Base-by-base conservation (phyloP, 2,888 invertebrate species). In the Chrysodeixis includens region DNA sequence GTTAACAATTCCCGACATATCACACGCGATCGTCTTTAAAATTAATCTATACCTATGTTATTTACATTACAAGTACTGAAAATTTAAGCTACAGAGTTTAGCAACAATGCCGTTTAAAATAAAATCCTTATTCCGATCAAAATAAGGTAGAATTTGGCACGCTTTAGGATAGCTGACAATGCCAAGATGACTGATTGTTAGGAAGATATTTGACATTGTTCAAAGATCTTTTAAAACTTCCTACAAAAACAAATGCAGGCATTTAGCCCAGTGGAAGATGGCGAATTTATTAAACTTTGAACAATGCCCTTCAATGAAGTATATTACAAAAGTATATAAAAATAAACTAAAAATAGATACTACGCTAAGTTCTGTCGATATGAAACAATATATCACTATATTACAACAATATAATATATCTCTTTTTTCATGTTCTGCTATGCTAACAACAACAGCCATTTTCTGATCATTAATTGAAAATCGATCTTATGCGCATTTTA, bases 71-170 rank as follows among this genome's bases (percentile, higher is more conserved):
- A 65, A 69, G 32, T 65, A 76, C 68, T 53, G 32, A 68, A 26
- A 70, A 79, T 74, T 78, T 76, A 54, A 74, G 58, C 55, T 73
- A 56, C 53, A 54, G 30, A 49, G 4, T 60, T 62, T 66, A 62
- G 69, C 66, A 67, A 66, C 71, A 67, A 64, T 62, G 63, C 68
- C 20, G 51, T 63, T 57, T 59, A 44, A n/a, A 49, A 72, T 71
- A 53, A 60, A 30, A 32, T 14, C 53, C 64, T 73, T 69, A 62
- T 30, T 20, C 1, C 1, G 22, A 54, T 56, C 46, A n/a, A 8
- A 7, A 66, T 74, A 71, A 56, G 56, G 56, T 70, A 30, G 30
- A 68, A 63, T 79, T 78, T 79, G 79, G 79, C 79, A 79, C 79
- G 78, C 68, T 59, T 66, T 66, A 69, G 52, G 60, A 77, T 30